A percentile compares a stretch with the other conserved stretches of the same genome.
Evolutionary conservation across 1,140 invertebrate species (phyloP).

Genomic region (Microplitis demolitor): DNA sequence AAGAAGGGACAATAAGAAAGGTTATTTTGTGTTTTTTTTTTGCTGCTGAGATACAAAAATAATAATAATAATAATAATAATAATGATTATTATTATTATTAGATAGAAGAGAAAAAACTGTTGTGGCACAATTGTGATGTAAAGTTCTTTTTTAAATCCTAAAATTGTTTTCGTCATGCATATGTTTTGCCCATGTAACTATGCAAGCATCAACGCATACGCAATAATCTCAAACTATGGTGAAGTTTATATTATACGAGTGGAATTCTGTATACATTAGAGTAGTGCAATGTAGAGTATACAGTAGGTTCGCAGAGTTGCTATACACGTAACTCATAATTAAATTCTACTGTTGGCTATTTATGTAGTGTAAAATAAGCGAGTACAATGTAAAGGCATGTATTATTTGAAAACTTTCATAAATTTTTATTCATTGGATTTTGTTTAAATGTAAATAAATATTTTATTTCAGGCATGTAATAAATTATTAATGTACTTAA

Average conservation of each 20-base stretch:
- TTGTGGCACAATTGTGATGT: no score
- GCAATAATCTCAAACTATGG: background rate
- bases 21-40: no score
- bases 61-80: no score
- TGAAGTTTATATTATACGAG: background rate
- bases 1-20: no score
- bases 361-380: background rate
- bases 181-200: background rate
- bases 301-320: no score
- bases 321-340: background rate
- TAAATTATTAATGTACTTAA: background rate
- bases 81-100: no score
- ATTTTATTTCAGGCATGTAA: background rate
- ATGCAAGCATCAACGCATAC: slow-evolving; percentile 1
- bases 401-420: no score
- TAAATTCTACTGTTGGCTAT: slow-evolving; percentile 2
- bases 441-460: no score
- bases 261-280: background rate
- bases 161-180: background rate
- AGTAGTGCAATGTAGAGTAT: background rate
- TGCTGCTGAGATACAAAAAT: no score
- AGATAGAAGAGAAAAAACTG: no score
- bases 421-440: no score
- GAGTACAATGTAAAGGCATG: background rate
- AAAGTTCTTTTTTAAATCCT: no score